Percentiles rank a stretch among this genome's conserved stretches.
These are phyloP conservation scores for Typhlomys cinereus DNA, from an alignment of 2,113 vertebrate genomes.

Conservation along the genomic window DNA sequence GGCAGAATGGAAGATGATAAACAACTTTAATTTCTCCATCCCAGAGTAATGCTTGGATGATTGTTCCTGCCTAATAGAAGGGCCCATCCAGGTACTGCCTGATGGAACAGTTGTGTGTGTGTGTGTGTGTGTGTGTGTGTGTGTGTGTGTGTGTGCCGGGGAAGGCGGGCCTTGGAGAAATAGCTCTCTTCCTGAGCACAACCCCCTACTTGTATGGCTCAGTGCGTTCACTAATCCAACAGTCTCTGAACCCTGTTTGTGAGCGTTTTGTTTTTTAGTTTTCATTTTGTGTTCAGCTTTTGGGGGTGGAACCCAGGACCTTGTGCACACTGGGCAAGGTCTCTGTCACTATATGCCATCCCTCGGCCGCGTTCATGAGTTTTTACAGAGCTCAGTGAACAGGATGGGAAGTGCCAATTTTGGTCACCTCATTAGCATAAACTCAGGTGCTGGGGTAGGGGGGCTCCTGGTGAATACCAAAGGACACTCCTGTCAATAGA, in stretches of 20 bases:
- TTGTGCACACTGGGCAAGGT: neutral
- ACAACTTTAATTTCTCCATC: neutral
- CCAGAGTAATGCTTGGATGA: neutral
- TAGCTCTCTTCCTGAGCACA: neutral
- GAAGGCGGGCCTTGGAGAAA: neutral
- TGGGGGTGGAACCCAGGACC: neutral
- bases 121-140: fast-evolving
- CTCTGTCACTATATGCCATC: neutral
- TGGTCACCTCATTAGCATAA: neutral
- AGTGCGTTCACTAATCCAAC: too few relatives aligned
- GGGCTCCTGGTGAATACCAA: neutral
- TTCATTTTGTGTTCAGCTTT: neutral
- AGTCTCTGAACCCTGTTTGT: neutral
- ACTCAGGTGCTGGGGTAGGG: neutral
- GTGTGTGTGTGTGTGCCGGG: neutral
- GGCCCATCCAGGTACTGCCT: neutral
- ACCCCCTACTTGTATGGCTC: neutral
- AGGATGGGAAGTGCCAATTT: too few relatives aligned
- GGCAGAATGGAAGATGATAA: too few relatives aligned
- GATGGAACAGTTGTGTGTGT: neutral
- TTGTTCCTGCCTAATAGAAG: neutral
- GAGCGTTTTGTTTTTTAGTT: neutral
- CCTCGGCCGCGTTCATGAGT: too few relatives aligned
- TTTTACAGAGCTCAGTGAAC: too few relatives aligned
- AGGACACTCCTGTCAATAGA: neutral